A percentile compares a stretch with the other conserved stretches of the same genome.
Evolutionary conservation across 2,797 vertebrate genomes (phyloP).

Genomic region (Sebastes oblongus): DNA sequence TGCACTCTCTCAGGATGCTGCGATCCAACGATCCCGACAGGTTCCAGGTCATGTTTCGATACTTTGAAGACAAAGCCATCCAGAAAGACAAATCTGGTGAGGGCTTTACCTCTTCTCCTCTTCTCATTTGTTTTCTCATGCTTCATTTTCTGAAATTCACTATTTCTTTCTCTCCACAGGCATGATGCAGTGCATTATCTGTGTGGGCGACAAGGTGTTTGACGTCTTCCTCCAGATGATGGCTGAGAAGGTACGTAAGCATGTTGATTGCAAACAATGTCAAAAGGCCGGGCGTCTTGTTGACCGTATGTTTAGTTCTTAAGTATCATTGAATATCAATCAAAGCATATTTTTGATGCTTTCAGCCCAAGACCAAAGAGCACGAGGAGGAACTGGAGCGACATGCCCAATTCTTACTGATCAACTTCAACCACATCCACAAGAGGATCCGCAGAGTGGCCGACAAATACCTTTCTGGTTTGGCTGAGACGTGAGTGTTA

Average conservation of each 20-base stretch:
- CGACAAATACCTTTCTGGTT: conserved; percentile 96
- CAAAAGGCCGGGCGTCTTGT: neutral
- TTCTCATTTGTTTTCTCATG: neutral
- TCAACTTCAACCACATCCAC: conserved; percentile 99
- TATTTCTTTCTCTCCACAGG: conserved; percentile 72
- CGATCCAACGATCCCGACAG: conserved; percentile 91
- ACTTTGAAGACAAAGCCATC: conserved; percentile 97
- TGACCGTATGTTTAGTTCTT: neutral
- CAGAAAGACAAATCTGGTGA: conserved; percentile 97
- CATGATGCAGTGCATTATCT: conserved; percentile 98
- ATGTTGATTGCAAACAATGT: neutral
- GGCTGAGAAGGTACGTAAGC: conserved; percentile 91
- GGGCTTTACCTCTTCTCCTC: conserved; percentile 3
- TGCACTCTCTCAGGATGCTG: conserved; percentile 83
- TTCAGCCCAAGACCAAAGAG: conserved; percentile 95
- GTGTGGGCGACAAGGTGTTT: conserved; percentile 97
- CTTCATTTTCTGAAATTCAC: neutral
- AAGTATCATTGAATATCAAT: neutral
- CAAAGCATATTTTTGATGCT: neutral
- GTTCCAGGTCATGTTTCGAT: conserved; percentile 97
- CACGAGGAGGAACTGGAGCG: conserved; percentile 96
- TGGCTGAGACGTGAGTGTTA: conserved; percentile 93
- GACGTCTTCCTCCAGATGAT: conserved; percentile 98
- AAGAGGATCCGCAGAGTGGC: conserved; percentile 97
- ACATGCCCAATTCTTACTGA: conserved; percentile 94